phyloP scores from a whole-genome alignment of 2,888 invertebrate species.

The Schrankia costaestrigalis region DNA sequence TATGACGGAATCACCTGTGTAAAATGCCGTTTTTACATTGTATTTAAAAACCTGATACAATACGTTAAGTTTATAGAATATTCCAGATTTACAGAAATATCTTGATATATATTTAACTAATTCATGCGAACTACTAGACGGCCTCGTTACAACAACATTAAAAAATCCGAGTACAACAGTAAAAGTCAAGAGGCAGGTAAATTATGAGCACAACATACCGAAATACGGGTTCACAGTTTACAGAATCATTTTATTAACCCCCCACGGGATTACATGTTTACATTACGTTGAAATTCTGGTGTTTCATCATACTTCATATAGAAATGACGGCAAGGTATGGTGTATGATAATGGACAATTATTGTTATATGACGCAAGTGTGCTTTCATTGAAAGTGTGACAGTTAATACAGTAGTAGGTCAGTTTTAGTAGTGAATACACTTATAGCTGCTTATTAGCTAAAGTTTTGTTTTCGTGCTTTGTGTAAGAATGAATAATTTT shows the following conservation, averaged over 20 bases:
- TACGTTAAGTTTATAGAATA: constrained; percentile 10
- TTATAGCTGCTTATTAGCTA: too few species aligned
- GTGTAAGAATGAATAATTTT: too few species aligned
- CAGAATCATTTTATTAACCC: constrained; percentile 73
- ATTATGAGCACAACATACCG: constrained; percentile 49
- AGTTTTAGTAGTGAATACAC: too few species aligned
- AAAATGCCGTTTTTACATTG: too few species aligned
- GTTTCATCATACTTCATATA: constrained; percentile 52
- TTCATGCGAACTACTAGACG: constrained; percentile 47
- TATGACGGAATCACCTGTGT: too few species aligned
- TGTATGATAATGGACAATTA: too few species aligned
- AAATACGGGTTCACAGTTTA: constrained; percentile 49
- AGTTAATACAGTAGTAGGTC: too few species aligned
- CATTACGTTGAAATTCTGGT: constrained; percentile 34
- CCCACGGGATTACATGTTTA: constrained; percentile 57
- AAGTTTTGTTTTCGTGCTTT: too few species aligned
- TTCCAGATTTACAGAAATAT: constrained; percentile 28
- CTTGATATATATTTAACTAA: constrained; percentile 18
- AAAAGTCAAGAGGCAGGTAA: constrained; percentile 65
- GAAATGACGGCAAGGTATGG: constrained; percentile 24
- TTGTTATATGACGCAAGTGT: too few species aligned
- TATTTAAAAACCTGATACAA: not conserved
- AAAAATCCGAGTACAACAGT: constrained; percentile 63
- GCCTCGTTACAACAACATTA: constrained; percentile 68
- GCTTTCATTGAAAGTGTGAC: too few species aligned